phyloP scores from a whole-genome alignment of 2,888 invertebrate species.

The Emmelina monodactyla region DNA sequence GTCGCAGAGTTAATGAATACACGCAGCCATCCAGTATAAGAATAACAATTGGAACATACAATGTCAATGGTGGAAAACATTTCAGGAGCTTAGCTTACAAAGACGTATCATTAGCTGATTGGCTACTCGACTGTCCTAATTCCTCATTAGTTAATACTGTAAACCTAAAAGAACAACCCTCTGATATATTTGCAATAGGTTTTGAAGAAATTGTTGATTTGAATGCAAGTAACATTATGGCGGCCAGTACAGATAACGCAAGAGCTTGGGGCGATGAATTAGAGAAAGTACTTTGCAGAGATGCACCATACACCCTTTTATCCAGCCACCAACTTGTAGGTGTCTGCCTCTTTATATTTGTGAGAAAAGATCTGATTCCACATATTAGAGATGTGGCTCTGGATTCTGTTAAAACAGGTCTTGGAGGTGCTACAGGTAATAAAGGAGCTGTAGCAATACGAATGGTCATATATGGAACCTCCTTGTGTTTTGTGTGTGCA shows the following conservation, averaged over 20 bases:
- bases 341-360: slow-evolving; percentile 95
- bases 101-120: slow-evolving; percentile 84
- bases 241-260: slow-evolving; percentile 90
- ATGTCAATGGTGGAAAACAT: slow-evolving; percentile 99
- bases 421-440: slow-evolving; percentile 97
- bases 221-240: slow-evolving; percentile 98
- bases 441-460: slow-evolving; percentile 96
- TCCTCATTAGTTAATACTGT: slow-evolving; percentile 51
- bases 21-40: slow-evolving; percentile 74
- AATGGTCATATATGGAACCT: slow-evolving; percentile 90
- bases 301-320: slow-evolving; percentile 86
- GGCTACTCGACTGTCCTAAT: slow-evolving; percentile 86
- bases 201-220: slow-evolving; percentile 99
- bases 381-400: slow-evolving; percentile 92
- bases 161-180: slow-evolving; percentile 67
- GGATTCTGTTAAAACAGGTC: slow-evolving; percentile 96
- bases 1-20: slow-evolving; percentile 82
- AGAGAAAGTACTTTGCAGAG: slow-evolving; percentile 88
- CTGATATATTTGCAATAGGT: slow-evolving; percentile 96
- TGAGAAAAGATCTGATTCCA: slow-evolving; percentile 87
- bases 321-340: slow-evolving; percentile 97
- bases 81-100: slow-evolving; percentile 96
- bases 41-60: slow-evolving; percentile 95
- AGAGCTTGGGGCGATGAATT: slow-evolving; percentile 95
- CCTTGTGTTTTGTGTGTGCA: slow-evolving; percentile 97